phyloP scores from a whole-genome alignment of 2,888 invertebrate species.

The Sicus ferrugineus region DNA sequence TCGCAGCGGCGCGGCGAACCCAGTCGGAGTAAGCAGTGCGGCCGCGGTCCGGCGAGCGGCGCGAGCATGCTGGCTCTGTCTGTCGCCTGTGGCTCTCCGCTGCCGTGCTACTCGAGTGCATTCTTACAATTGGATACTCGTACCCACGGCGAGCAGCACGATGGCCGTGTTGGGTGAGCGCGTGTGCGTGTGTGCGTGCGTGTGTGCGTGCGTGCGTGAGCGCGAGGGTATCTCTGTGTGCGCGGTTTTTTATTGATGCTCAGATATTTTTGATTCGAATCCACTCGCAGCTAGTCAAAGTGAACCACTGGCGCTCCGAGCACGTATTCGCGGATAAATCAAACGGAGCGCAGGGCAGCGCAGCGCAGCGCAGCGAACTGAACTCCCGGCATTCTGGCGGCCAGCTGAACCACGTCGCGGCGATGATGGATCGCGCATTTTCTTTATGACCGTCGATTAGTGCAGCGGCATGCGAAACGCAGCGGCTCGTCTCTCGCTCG shows the following conservation, averaged over 20 bases:
- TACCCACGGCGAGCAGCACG: neutral
- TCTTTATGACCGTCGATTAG: constrained; percentile 16
- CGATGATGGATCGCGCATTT: constrained; percentile 20
- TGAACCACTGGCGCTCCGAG: constrained; percentile 66
- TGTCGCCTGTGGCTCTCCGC: neutral
- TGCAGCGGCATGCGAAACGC: constrained; percentile 16
- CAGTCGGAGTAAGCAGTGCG: constrained; percentile 20
- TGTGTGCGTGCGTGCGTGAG: constrained; percentile 39
- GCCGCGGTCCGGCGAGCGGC: neutral
- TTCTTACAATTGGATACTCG: constrained; percentile 34
- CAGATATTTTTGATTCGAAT: constrained; percentile 64
- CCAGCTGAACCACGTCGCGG: neutral
- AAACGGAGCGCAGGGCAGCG: constrained; percentile 29
- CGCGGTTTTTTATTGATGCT: constrained; percentile 63
- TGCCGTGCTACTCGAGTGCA: constrained; percentile 19
- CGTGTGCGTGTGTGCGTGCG: constrained; percentile 26
- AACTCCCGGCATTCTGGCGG: neutral
- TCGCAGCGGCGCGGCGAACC: too few relatives aligned
- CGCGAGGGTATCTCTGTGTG: constrained; percentile 33
- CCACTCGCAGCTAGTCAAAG: constrained; percentile 66
- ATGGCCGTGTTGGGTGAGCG: constrained; percentile 5
- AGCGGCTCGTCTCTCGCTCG: neutral
- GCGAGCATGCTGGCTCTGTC: constrained; percentile 9
- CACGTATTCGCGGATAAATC: constrained; percentile 64
- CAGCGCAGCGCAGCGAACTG: neutral